phyloP scores from a whole-genome alignment of 1,140 invertebrate species.

The Sinonovacula constricta region DNA sequence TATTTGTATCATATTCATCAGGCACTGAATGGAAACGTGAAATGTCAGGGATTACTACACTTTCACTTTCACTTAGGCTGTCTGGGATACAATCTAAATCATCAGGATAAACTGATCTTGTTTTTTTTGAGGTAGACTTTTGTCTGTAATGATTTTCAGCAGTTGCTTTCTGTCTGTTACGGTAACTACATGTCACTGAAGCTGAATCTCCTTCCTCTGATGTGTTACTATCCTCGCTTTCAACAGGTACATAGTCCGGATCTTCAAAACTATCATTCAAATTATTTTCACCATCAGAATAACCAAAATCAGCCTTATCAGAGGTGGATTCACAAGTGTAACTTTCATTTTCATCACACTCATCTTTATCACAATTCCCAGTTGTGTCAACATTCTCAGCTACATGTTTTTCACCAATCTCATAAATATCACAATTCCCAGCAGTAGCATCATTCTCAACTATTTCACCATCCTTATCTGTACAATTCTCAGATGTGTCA shows the following conservation, averaged over 20 bases:
- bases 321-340: too few species aligned
- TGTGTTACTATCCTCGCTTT: neutral
- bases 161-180: neutral
- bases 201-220: too few species aligned
- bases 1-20: neutral
- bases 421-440: conserved; percentile 9
- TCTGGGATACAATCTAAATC: neutral
- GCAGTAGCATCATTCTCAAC: conserved; percentile 1
- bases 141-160: neutral
- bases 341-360: conserved; percentile 10
- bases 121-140: neutral
- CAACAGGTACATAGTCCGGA: neutral
- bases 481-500: conserved; percentile 12
- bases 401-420: conserved; percentile 9
- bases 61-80: neutral
- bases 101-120: neutral
- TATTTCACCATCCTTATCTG: conserved; percentile 10
- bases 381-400: conserved; percentile 16
- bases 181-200: neutral
- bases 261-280: neutral
- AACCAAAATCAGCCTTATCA: neutral
- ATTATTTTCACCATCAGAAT: neutral
- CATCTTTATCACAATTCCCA: conserved; percentile 11
- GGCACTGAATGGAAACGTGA: neutral
- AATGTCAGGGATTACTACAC: neutral